Evolutionary conservation across 2,797 vertebrate species (phyloP), one percentile per base, ranked within the genome.

Genomic region (Xiphorhynchus erythropygius): DNA sequence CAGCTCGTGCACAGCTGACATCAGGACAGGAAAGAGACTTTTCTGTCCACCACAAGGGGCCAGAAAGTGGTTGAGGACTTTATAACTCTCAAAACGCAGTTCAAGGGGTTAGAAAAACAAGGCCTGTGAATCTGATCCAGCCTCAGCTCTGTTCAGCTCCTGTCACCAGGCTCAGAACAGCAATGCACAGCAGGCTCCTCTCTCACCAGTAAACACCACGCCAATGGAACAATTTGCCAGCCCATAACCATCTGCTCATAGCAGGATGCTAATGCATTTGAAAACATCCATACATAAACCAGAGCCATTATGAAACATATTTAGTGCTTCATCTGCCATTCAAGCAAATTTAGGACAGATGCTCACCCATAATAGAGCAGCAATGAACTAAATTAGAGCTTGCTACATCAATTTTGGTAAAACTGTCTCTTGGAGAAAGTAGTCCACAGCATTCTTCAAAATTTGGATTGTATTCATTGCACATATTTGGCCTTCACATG

Each of bases 321-420:
- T 95, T 81, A 93, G 91, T 27, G 65, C 95, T 93, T 96, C 91
- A 73, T 81, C 91, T 95, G 94, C 94, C 87, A 76, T 46, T 96
- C 91, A 88, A 63, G 80, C 41, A 96, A 91, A 92, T 96, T 96
- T 88, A 91, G 94, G 92, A 88, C 92, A 97, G 94, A 96, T 92
- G 89, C 92, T 86, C 63, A 76, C 89, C 73, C 87, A 46, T 87
- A 96, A 93, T 17, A 93, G 93, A 95, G 82, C 84, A 89, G 94
- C 74, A 88, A 85, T 0, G 0, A 82, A 59, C 94, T 52, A 88
- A 96, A 95, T 91, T 73, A 69, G 82, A 63, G 90, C 90, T 86
- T 52, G 79, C 68, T 71, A 33, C 78, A 89, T 39, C 70, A n/a
- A 6, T 87, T 94, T 78, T 1, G 7, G 67, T 75, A 44, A 67